Evolutionary conservation across 2,797 vertebrate species (phyloP), one percentile per base, ranked within the genome.

Genomic region (Rhinatrema bivittatum): DNA sequence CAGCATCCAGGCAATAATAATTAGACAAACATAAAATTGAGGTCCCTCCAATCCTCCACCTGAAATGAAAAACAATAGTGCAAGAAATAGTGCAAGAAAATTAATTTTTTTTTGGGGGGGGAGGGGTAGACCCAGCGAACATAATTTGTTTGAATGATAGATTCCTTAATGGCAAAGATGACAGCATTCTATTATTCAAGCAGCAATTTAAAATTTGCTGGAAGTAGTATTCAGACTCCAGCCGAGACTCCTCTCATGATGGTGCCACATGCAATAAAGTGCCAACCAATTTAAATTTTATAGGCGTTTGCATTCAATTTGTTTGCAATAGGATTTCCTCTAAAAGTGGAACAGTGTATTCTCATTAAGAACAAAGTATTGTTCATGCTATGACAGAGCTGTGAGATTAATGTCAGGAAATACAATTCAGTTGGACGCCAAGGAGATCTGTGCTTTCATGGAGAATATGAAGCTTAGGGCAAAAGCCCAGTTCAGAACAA

Each of bases 401-500:
- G 22, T 16, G 23, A 13, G 13, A 22, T 38, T 14, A 53, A 62
- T 14, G 26, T 50, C 35, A 10, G 27, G 17, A 56, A 64, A 69
- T 46, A 42, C 56, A 68, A 48, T 21, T 39, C 27, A 52, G 7
- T 32, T 42, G 33, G 54, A 29, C 44, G 31, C n/a, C 31, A 39
- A 29, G 9, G n/a, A 51, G 13, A 39, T 43, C n/a, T 50, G 32
- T 52, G 37, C 46, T 52, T 39, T 53, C 47, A 59, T 30, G 36
- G 25, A 47, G 26, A 61, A 49, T 45, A 43, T 16, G 42, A 40
- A 27, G 38, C 64, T 37, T 32, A 59, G 26, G n/a, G 43, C 46
- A n/a, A 44, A 18, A 8, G 20, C 25, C 47, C 38, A 39, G 23
- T 32, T 46, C 20, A 34, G 40, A 69, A 56, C 1, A 49, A 33